These are phyloP conservation scores for Sceloporus tristichus DNA, from an alignment of 2,113 vertebrate species.

Conservation along the genomic window DNA sequence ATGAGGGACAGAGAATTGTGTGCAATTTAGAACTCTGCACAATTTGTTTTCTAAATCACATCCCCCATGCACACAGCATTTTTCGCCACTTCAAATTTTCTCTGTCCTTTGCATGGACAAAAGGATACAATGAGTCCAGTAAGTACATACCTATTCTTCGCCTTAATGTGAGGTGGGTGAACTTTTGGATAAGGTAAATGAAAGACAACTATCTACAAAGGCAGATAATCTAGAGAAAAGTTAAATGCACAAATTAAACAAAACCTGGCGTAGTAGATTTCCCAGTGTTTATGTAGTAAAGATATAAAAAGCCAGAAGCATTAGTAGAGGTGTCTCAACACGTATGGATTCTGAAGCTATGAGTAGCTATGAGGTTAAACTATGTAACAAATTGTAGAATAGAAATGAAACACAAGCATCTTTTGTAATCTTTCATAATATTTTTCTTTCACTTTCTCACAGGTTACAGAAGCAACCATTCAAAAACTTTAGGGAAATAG, in stretches of 20 bases:
- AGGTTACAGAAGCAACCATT: not conserved
- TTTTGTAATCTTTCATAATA: not conserved
- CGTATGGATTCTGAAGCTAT: not conserved
- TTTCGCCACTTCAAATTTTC: not conserved
- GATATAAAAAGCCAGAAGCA: not conserved
- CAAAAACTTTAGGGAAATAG: not conserved
- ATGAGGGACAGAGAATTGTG: not conserved
- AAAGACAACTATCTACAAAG: not conserved
- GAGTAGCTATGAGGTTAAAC: not conserved
- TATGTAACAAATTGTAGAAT: not conserved
- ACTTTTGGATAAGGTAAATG: not conserved
- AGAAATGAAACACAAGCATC: not conserved
- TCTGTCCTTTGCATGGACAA: not conserved
- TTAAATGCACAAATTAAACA: not conserved
- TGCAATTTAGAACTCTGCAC: not conserved
- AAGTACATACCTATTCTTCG: not conserved
- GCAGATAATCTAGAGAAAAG: not conserved
- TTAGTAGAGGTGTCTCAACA: not conserved
- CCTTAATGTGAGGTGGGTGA: not conserved
- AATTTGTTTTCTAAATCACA: not conserved
- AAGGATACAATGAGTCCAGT: not conserved
- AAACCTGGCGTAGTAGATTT: not conserved
- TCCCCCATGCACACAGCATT: not conserved
- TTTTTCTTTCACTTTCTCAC: not conserved
- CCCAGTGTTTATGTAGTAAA: conserved; percentile 10